phyloP scores from a whole-genome alignment of 2,113 vertebrate genomes.

The Oncorhynchus keta region DNA sequence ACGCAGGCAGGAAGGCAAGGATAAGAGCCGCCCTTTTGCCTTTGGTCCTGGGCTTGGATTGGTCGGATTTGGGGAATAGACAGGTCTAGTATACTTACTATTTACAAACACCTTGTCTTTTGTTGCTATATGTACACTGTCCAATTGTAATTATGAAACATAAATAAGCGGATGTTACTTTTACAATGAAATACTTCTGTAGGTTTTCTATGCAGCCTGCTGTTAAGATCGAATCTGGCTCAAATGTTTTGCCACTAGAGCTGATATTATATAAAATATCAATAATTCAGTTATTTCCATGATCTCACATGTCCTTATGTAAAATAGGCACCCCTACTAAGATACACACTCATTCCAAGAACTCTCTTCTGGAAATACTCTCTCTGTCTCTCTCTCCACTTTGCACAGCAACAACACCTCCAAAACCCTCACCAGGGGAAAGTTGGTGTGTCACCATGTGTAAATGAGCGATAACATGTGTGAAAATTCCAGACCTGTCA shows the following conservation, averaged over 20 bases:
- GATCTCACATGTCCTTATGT: neutral
- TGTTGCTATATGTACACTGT: neutral
- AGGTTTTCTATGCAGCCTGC: neutral
- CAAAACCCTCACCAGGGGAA: slow-evolving; percentile 8
- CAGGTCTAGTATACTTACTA: slow-evolving; percentile 30
- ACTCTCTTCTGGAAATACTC: slow-evolving; percentile 8
- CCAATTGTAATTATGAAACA: neutral
- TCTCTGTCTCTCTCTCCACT: slow-evolving; percentile 1
- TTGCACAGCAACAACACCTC: neutral
- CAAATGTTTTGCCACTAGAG: neutral
- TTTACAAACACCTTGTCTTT: slow-evolving; percentile 51
- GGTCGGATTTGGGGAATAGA: slow-evolving; percentile 16
- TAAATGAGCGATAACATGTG: slow-evolving; percentile 7
- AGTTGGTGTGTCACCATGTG: slow-evolving; percentile 3
- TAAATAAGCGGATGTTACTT: neutral
- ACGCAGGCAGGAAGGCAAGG: slow-evolving; percentile 47
- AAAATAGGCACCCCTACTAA: neutral
- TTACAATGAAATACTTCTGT: neutral
- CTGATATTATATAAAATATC: neutral
- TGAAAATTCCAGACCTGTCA: slow-evolving; percentile 17
- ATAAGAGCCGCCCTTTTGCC: slow-evolving; percentile 40
- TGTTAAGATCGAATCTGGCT: neutral
- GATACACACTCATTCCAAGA: slow-evolving; percentile 1
- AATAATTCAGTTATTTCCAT: neutral
- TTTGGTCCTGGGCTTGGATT: slow-evolving; percentile 35